phyloP scores from a whole-genome alignment of 2,113 vertebrate genomes.

The Rhineura floridana region DNA sequence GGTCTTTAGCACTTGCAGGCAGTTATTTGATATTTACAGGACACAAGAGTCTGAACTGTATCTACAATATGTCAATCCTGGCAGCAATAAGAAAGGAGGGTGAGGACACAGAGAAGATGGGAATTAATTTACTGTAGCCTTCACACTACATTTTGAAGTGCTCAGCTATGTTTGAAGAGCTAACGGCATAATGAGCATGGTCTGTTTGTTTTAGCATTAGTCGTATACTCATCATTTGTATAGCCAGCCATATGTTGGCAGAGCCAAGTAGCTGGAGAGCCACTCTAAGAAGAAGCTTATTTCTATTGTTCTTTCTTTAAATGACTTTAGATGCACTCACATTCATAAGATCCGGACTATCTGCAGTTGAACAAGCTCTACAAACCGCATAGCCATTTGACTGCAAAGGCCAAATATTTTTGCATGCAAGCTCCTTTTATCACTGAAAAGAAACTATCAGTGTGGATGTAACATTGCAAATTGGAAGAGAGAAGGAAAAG shows the following conservation, averaged over 20 bases:
- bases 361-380: not conserved
- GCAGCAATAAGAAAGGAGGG: not conserved
- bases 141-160: not conserved
- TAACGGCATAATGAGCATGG: slow-evolving; percentile 7
- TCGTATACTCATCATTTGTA: slow-evolving; percentile 12
- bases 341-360: not conserved
- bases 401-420: not conserved
- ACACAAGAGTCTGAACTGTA: not conserved
- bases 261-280: not conserved
- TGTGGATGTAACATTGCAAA: not conserved
- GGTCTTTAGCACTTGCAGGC: not conserved
- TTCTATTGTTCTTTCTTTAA: not conserved
- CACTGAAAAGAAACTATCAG: not conserved
- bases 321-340: not conserved
- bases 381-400: not conserved
- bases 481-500: not conserved
- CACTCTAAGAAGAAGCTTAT: not conserved
- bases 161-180: not conserved
- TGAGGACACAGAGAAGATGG: not conserved
- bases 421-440: not conserved
- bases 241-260: not conserved
- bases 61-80: not conserved
- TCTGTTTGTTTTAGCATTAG: not conserved
- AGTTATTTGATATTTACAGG: not conserved
- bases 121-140: not conserved